Evolutionary conservation across 2,797 vertebrate genomes (phyloP), one percentile per base, ranked within the genome.

Genomic region (Rhinichthys osculus): DNA sequence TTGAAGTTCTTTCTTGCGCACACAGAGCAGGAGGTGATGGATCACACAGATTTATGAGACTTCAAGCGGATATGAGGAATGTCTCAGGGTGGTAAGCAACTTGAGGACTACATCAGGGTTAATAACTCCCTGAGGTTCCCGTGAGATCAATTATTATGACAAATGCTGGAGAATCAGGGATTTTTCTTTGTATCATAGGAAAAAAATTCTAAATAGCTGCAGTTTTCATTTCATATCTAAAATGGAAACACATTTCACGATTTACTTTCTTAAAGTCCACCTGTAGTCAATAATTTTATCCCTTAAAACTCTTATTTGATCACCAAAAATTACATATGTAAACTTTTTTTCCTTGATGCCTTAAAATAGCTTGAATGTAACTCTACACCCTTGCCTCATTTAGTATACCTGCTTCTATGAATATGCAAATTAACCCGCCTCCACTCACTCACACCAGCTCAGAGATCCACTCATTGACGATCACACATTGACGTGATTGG

Each of bases 121-220:
- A 67, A 67, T 74, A 84, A 77, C 44, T 77, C 44, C 62, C 33
- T 5, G 62, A 67, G 72, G 82, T 77, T 47, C 59, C 59, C 0
- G 44, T 52, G 33, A 66, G 82, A 84, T 67, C 33, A 84, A 42
- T 84, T 84, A 54, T 77, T 84, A 23, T 77, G 82, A 83, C 59
- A 77, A 44, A 50, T 76, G 57, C n/a, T 8, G 16, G 69, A 73
- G 69, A 83, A 66, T 64, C 30, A 64, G 30, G 13, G 27, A 35
- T 30, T 66, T 83, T 64, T 13, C 1, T 66, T 30, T 38, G 81
- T 16, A 16, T 74, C 59, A 38, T 14, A 52, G 14, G 14, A 50
- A 27, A 14, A 30, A 83, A 40, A 83, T 38, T 27, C 23, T 27
- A 83, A 83, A 62, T 47, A 73, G 81, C 40, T 35, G 5, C 70